phyloP scores from a whole-genome alignment of 2,797 vertebrate species.

The Glossophaga mutica region DNA sequence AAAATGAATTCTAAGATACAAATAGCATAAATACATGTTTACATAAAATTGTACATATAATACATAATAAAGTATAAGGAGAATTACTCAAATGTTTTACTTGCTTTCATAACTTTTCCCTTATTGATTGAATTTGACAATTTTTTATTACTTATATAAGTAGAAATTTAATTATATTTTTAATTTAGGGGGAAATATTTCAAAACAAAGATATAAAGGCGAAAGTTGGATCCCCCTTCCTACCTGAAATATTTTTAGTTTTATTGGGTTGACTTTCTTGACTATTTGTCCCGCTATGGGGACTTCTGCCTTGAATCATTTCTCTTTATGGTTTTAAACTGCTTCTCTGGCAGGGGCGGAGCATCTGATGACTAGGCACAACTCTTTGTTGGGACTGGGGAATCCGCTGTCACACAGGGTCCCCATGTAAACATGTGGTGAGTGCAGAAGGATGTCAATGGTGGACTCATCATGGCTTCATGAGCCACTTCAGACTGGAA shows the following conservation, averaged over 20 bases:
- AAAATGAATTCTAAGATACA: neutral
- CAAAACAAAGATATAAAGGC: neutral
- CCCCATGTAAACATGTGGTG: neutral
- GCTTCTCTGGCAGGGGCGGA: neutral
- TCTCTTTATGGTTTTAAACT: neutral
- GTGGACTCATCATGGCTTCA: neutral
- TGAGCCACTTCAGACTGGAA: neutral
- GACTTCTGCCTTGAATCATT: neutral
- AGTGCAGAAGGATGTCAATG: neutral
- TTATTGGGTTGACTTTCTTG: neutral
- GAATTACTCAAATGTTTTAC: neutral
- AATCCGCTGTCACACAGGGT: neutral
- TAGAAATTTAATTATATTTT: neutral
- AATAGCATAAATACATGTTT: neutral
- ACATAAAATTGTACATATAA: neutral
- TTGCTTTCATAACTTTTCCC: neutral
- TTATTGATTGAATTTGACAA: neutral
- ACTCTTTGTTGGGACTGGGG: no score
- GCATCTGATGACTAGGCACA: neutral
- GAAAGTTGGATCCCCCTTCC: neutral
- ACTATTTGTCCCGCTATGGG: neutral
- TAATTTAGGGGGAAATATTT: neutral
- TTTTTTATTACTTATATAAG: neutral
- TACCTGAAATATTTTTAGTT: neutral
- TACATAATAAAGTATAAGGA: neutral